Evolutionary conservation across 2,888 invertebrate genomes (phyloP), one percentile per base, ranked within the genome.

Genomic region (Catocala sponsa): DNA sequence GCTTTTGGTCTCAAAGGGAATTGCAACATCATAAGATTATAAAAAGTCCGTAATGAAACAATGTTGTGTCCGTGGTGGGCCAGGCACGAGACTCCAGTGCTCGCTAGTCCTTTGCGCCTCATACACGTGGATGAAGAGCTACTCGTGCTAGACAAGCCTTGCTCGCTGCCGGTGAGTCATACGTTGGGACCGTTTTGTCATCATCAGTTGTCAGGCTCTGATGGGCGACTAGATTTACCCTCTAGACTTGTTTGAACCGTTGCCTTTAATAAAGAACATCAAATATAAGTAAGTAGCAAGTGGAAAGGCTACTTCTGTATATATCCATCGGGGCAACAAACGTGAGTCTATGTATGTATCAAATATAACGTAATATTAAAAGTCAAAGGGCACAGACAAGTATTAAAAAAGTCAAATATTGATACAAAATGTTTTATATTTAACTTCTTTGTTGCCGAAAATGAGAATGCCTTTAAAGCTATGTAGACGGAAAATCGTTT

Each of bases 21-120:
- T 80, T 80, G 77, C 82, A 83, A 81, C 78, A 81, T 84, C 79
- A 79, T 75, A 64, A 71, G 65, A 63, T 71, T 70, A 70, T 69
- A 73, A 55, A 63, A 75, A 75, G 73, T 79, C 74, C 68, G 77
- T 80, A 81, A 76, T 80, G 72, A 67, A 77, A 64, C 69, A 75
- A 79, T 85, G 82, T 87, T 85, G 78, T 90, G 79, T 87, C 78
- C 85, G 85, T 89, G 90, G 90, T 91, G 94, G 91, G 91, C 91
- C 96, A 97, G 97, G 95, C 98, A 98, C 95, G 98, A 98, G 95
- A 97, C 97, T 88, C 97, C 98, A 88, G 97, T 98, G 89, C 96
- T 97, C 91, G 96, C 96, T 91, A 95, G 96, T 93, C 95, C 96
- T 89, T 96, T 98, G 93, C 96, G 97, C 95, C 96, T 98, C 92